A percentile compares a stretch with the other conserved stretches of the same genome.
These are phyloP conservation scores for Distichodus sexfasciatus DNA, from an alignment of 2,797 vertebrate species.

Conservation along the genomic window DNA sequence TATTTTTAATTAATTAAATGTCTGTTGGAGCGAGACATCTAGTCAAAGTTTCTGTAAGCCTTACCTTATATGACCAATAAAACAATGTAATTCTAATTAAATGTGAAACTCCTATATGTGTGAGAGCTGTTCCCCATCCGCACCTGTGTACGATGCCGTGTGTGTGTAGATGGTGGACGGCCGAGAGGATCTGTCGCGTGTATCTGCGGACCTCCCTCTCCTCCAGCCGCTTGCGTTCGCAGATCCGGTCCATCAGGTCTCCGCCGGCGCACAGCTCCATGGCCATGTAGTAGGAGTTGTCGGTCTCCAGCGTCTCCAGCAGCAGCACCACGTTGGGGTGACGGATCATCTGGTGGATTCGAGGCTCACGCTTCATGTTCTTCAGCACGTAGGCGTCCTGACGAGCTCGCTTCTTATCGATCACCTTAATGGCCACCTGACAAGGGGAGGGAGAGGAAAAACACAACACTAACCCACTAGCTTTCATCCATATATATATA, in stretches of 20 bases:
- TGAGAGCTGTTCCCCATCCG: too few relatives aligned
- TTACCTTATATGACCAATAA: too few relatives aligned
- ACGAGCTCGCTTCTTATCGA: constrained; percentile 85
- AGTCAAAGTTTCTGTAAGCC: too few relatives aligned
- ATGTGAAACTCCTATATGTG: background rate
- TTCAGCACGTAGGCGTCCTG: constrained; percentile 81
- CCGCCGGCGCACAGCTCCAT: constrained; percentile 82
- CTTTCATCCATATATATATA: background rate
- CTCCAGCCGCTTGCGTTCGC: constrained; percentile 76
- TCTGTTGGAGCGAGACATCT: too few relatives aligned
- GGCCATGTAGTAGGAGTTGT: constrained; percentile 86
- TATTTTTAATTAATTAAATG: too few relatives aligned
- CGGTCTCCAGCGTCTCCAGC: constrained; percentile 81
- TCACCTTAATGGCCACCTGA: constrained; percentile 85
- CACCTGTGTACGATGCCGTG: constrained; percentile 82
- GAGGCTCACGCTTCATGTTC: constrained; percentile 82
- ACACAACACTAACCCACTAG: background rate
- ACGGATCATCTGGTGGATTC: constrained; percentile 82
- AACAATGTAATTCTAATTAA: background rate
- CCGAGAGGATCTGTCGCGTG: constrained; percentile 79
- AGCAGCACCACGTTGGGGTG: constrained; percentile 79
- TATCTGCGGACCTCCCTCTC: constrained; percentile 81
- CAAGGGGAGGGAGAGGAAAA: background rate
- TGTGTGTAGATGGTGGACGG: constrained; percentile 76
- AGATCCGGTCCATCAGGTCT: constrained; percentile 84